Evolutionary conservation across 2,888 invertebrate genomes (phyloP), one percentile per base, ranked within the genome.

Genomic region (Entomobrya proxima): DNA sequence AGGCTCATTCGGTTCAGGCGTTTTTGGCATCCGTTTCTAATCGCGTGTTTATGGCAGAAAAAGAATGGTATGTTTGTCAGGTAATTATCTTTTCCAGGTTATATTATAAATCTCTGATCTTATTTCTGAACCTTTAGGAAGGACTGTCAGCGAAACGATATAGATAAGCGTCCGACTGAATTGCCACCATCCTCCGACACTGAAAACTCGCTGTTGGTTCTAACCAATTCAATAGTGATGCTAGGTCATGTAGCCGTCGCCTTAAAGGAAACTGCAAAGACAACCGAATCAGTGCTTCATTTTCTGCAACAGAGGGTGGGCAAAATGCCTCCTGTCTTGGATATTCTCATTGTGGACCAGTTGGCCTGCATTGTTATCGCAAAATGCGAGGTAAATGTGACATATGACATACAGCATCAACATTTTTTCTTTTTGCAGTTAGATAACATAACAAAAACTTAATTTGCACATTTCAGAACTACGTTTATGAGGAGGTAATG

Each of bases 281-380:
- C 98, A 0, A 97, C 98, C 0, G 97, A 98, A 90, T 97, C 97
- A 0, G 98, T 99, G 88, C 93, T 99, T 52, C 98, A 98, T 92
- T 98, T 99, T 92, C 98, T 99, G 91, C 98, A 98, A 91, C 98
- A 99, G 92, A 94, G 94, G 37, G 96, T 99, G 91, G 98, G 98
- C 91, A 95, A 97, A 55, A 96, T 98, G 0, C 98, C 98, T 0
- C 97, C 98, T 0, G 95, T 96, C 7, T 93, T 99, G 87, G 99
- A 99, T 92, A 96, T 96, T 0, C 92, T 99, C 32, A 99, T 99
- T 91, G 97, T 99, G 6, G 98, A 98, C 92, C 99, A 99, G 92
- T 93, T 99, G 67, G 99, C 99, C 15, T 98, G 98, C 91, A 99
- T 99, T 96, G 96, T 99, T 85, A 97, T 99, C 79, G 97, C 98